A percentile compares a stretch with the other conserved stretches of the same genome.
phyloP scores from a whole-genome alignment of 1,140 invertebrate species.

The Orussus abietinus region DNA sequence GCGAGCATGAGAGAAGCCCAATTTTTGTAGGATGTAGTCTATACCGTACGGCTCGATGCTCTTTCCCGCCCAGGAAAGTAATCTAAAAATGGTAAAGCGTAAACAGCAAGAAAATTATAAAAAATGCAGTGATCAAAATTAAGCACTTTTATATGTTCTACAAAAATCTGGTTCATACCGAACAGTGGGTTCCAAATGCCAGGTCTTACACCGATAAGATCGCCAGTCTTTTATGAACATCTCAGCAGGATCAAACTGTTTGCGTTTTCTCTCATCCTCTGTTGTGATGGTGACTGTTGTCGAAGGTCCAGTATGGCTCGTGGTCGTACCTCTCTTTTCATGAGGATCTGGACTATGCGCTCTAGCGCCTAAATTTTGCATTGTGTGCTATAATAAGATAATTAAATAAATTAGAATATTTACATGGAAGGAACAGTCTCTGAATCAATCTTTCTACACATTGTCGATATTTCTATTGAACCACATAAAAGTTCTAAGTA shows the following conservation, averaged over 20 bases:
- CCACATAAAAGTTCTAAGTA: too few species aligned
- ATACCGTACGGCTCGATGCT: constrained; percentile 96
- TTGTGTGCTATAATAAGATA: constrained; percentile 22
- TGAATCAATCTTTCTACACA: too few species aligned
- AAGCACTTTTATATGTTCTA: background rate
- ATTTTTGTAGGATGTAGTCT: constrained; percentile 94
- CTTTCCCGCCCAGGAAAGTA: constrained; percentile 92
- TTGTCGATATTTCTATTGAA: too few species aligned
- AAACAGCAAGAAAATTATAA: constrained; percentile 5
- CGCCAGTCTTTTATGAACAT: constrained; percentile 83
- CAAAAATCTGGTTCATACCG: constrained; percentile 56
- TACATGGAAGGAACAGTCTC: too few species aligned
- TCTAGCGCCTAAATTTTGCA: constrained; percentile 40
- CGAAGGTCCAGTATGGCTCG: constrained; percentile 18
- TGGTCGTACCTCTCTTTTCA: constrained; percentile 30
- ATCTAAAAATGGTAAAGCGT: constrained; percentile 50
- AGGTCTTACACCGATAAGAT: constrained; percentile 91
- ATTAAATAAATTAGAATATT: constrained; percentile 13
- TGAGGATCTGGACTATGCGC: constrained; percentile 51
- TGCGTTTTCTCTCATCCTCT: constrained; percentile 51
- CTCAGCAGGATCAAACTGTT: constrained; percentile 55
- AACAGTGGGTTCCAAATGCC: constrained; percentile 97
- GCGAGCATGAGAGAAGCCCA: constrained; percentile 94
- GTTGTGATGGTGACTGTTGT: constrained; percentile 24
- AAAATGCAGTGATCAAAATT: constrained; percentile 13